A percentile compares a stretch with the other conserved stretches of the same genome.
phyloP scores from a whole-genome alignment of 2,113 vertebrate genomes.

The Tyrannus savana region DNA sequence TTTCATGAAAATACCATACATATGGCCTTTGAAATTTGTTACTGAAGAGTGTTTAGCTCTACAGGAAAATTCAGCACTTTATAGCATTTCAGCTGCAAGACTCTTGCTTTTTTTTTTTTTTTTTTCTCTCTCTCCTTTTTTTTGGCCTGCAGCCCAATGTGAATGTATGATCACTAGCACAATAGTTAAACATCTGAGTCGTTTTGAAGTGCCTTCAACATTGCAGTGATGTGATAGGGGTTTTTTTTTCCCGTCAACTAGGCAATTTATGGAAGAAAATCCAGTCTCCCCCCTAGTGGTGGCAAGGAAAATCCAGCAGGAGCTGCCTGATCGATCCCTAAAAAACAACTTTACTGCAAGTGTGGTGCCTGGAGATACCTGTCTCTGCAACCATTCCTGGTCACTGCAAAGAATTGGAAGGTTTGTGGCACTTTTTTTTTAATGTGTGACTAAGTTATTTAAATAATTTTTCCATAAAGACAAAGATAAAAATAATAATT shows the following conservation, averaged over 20 bases:
- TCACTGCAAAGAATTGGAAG: not conserved
- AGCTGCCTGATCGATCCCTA: not conserved
- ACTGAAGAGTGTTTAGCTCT: conserved; percentile 79
- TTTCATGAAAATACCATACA: conserved; percentile 78
- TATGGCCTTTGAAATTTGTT: conserved; percentile 83
- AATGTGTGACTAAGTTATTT: not conserved
- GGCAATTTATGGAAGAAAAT: conserved; percentile 51
- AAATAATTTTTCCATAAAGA: not conserved
- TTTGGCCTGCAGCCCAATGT: conserved; percentile 80
- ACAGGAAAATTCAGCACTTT: conserved; percentile 79
- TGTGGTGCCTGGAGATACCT: not conserved
- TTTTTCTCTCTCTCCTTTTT: conserved; percentile 6
- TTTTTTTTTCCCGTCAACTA: conserved; percentile 48
- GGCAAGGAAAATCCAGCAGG: conserved; percentile 52
- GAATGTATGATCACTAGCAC: conserved; percentile 82
- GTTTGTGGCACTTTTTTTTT: not conserved
- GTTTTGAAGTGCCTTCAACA: conserved; percentile 79
- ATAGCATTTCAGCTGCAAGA: conserved; percentile 75
- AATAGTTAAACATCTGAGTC: conserved; percentile 83
- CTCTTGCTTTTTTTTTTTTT: conserved; percentile 32
- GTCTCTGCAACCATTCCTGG: not conserved
- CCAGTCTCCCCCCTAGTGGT: conserved; percentile 75
- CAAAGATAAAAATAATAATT: not conserved
- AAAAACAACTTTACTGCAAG: not conserved
- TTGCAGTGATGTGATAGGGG: conserved; percentile 62